phyloP scores from a whole-genome alignment of 2,888 invertebrate species.

The Drosophila atripex region DNA sequence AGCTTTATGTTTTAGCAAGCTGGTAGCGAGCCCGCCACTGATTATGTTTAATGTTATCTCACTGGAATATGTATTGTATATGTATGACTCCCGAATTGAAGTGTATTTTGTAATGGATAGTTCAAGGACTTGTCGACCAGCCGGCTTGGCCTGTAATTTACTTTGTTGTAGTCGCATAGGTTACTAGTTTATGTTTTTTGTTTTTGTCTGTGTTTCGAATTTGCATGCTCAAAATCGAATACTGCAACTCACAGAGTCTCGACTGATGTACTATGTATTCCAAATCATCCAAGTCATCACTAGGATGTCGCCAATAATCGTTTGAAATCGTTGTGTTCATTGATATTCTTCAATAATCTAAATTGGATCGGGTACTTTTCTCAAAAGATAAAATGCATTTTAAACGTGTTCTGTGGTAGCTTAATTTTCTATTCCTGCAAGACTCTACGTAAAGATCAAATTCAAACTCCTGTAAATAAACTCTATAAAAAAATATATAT shows the following conservation, averaged over 20 bases:
- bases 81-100: conserved; percentile 57
- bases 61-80: conserved; percentile 29
- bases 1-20: conserved; percentile 67
- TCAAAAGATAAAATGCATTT: conserved; percentile 15
- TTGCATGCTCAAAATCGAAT: conserved; percentile 34
- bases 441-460: conserved; percentile 24
- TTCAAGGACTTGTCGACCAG: no score
- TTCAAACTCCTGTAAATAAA: conserved; percentile 64
- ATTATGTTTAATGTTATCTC: conserved; percentile 75
- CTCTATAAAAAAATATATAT: conserved; percentile 54
- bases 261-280: conserved; percentile 40
- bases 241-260: conserved; percentile 33
- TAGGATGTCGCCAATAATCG: conserved; percentile 1
- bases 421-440: conserved; percentile 28
- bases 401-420: conserved; percentile 34
- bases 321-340: conserved; percentile 13
- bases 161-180: conserved; percentile 28
- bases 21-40: conserved; percentile 69
- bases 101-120: conserved; percentile 22
- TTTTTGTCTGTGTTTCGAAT: conserved; percentile 54
- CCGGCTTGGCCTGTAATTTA: conserved; percentile 31
- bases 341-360: conserved; percentile 9
- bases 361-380: conserved; percentile 5
- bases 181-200: conserved; percentile 75
- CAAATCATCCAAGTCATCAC: conserved; percentile 27